Conservation (phyloP, 1,140 invertebrate species). For the Drosophila leontia region DNA sequence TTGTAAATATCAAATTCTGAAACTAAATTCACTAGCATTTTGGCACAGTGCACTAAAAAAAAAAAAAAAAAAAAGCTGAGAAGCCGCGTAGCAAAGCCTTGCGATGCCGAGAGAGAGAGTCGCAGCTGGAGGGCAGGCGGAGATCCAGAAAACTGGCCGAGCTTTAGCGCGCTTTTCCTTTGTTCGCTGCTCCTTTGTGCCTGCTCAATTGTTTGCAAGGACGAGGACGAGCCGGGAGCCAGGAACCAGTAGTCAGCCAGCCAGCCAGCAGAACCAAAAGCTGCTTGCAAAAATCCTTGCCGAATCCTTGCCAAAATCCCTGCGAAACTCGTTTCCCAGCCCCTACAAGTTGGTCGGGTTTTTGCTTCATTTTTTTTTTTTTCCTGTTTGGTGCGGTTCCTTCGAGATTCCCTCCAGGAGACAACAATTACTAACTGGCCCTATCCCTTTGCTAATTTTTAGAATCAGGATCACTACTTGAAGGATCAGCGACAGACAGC, state of each 20-base stretch:
- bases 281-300: conserved; percentile 36
- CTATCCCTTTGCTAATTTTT: conserved; percentile 32
- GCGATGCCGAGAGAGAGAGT: not conserved
- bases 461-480: not conserved
- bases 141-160: conserved; percentile 29
- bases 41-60: conserved; percentile 11
- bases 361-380: not conserved
- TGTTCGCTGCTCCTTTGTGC: conserved; percentile 34
- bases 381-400: not conserved
- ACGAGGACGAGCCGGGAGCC: not conserved
- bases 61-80: conserved; percentile 13
- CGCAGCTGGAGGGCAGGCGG: conserved; percentile 43
- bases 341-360: conserved; percentile 36
- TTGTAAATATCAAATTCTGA: not conserved
- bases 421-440: conserved; percentile 41
- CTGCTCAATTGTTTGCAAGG: conserved; percentile 46
- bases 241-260: not conserved
- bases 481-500: conserved; percentile 9
- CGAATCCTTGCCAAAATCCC: conserved; percentile 20
- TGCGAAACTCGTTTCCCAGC: conserved; percentile 27
- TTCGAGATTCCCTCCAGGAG: not conserved
- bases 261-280: not conserved
- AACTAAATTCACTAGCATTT: not conserved
- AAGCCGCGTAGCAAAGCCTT: not conserved
- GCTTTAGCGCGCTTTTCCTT: conserved; percentile 53